Base-by-base conservation (phyloP, 2,888 invertebrate species). In the Drosophila subquinaria region DNA sequence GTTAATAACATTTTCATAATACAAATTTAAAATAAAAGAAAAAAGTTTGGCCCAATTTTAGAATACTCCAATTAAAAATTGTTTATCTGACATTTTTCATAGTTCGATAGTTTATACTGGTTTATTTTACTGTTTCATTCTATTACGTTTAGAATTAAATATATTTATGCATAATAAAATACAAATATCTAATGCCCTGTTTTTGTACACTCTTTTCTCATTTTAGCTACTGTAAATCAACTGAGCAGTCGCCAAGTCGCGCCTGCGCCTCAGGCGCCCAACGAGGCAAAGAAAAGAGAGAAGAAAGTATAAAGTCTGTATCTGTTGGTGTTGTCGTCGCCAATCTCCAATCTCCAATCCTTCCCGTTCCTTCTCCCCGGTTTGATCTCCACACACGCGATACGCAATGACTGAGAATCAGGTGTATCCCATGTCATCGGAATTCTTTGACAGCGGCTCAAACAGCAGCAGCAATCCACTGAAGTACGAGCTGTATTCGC, bases 361-460 rank as follows among this genome's bases (percentile, higher is more conserved):
- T 10, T 15, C 1, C n/a, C 20, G 27, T 23, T 23, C 48, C 38
- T 57, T 35, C 42, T 45, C 17, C 17, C 15, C 30, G 11, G 40
- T 17, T 38, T 30, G 68, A 64, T 64, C 64, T 63, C 62, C 30
- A 20, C 30, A 9, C 27, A 9, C 11, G 15, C 15, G 20, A 57
- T 35, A 66, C 83, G 90, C 81, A 76, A 92, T 92, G 92, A 92
- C 93, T 88, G 92, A 92, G 76, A 93, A 93, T 86, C 93, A 92
- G 89, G 56, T 92, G 70, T 92, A 91, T 82, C 84, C 92, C 83
- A 92, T 92, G 91, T 92, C 92, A 86, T 91, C 92, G 76, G 93
- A 92, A 83, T 91, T 92, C 82, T 92, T 92, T 88, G 92, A 92
- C 89, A 91, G 88, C 68, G 91, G 92, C 79, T 92, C 93, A 67